Conservation (phyloP, 2,797 vertebrate species). For the Falco columbarius region DNA sequence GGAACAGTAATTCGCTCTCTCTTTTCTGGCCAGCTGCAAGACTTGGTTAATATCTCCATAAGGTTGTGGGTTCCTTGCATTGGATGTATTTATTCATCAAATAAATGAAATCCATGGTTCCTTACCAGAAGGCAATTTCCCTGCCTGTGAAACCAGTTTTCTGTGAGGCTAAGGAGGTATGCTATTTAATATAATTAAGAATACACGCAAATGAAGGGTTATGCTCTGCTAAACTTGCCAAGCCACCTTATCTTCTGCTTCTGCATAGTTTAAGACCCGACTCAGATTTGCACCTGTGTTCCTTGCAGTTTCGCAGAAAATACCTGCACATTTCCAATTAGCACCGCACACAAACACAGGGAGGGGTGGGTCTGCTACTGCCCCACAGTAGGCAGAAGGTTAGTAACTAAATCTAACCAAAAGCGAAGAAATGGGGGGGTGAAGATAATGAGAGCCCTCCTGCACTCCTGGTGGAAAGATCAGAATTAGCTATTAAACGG, state of each 20-base stretch:
- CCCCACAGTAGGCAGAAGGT: not conserved
- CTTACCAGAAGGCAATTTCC: not conserved
- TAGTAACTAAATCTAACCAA: not conserved
- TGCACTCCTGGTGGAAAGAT: not conserved
- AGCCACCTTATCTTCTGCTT: not conserved
- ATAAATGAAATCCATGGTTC: not conserved
- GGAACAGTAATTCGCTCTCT: not conserved
- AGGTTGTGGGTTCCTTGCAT: not conserved
- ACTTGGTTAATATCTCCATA: not conserved
- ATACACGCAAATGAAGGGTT: not conserved
- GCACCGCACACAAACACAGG: not conserved
- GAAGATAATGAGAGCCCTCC: not conserved
- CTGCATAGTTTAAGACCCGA: not conserved
- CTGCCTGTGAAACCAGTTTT: not conserved
- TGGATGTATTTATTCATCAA: not conserved
- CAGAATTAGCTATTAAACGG: not conserved
- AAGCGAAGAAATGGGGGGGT: not conserved
- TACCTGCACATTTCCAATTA: not conserved
- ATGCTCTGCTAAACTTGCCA: not conserved
- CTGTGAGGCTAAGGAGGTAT: not conserved
- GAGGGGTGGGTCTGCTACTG: not conserved
- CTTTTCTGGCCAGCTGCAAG: not conserved
- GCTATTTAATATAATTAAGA: not conserved
- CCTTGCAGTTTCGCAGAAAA: not conserved
- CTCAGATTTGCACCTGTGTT: not conserved